Conservation (phyloP, 2,113 vertebrate genomes). For the Diphyllodes magnificus region DNA sequence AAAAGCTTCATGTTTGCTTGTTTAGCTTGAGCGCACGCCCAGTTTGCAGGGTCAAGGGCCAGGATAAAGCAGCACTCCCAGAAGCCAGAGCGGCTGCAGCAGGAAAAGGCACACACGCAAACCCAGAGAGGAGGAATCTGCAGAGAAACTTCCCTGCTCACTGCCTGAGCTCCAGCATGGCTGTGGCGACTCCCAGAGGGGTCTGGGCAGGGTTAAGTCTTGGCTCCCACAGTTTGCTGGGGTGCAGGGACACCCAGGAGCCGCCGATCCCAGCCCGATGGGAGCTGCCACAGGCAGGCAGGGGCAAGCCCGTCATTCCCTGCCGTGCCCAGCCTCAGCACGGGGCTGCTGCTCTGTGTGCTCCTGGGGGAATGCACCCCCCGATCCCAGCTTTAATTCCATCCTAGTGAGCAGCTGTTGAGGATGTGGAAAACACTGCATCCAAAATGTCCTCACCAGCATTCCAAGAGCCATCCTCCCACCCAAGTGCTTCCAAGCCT, state of each 20-base stretch:
- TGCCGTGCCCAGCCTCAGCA: not conserved
- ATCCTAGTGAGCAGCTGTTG: not conserved
- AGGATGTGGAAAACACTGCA: not conserved
- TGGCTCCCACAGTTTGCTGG: accelerated
- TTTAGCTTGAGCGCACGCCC: not conserved
- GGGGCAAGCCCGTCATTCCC: not conserved
- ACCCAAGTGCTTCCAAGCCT: accelerated
- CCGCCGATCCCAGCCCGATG: accelerated
- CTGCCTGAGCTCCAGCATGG: not conserved
- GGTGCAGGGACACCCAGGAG: not conserved
- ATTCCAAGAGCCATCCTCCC: not conserved
- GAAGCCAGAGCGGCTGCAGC: not conserved
- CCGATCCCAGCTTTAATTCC: not conserved
- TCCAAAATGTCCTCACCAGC: not conserved
- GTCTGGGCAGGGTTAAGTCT: not conserved
- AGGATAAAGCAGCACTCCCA: not conserved
- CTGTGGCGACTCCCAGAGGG: not conserved
- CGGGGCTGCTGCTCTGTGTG: not conserved
- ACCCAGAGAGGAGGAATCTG: accelerated
- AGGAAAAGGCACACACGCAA: not conserved
- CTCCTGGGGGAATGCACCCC: not conserved
- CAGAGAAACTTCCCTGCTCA: not conserved
- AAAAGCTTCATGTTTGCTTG: not conserved
- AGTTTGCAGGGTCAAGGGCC: not conserved
- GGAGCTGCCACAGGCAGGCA: not conserved